phyloP scores from a whole-genome alignment of 2,888 invertebrate genomes.

The Trichopoda pennipes region DNA sequence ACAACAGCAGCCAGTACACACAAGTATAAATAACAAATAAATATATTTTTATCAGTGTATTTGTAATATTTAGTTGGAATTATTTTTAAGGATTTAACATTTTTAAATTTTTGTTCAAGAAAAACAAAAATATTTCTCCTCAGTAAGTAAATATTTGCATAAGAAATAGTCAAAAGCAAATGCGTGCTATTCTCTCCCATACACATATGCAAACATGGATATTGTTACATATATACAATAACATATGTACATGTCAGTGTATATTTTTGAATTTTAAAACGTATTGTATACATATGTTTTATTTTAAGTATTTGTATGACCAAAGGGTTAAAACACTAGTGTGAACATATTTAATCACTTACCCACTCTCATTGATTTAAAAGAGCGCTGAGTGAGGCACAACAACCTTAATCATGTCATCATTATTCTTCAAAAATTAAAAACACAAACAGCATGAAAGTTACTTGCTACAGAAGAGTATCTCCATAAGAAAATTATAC shows the following conservation, averaged over 20 bases:
- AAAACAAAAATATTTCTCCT: constrained; percentile 18
- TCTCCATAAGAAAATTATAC: not conserved
- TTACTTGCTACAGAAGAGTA: not conserved
- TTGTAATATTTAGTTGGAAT: constrained; percentile 5
- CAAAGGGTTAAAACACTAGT: constrained; percentile 57
- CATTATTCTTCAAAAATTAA: constrained; percentile 13
- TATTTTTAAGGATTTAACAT: constrained; percentile 18
- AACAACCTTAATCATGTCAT: constrained; percentile 32
- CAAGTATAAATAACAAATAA: not conserved
- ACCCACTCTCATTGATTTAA: constrained; percentile 34
- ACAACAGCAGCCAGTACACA: constrained; percentile 5
- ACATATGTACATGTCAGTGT: not conserved
- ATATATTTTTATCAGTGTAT: not conserved
- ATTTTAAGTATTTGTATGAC: constrained; percentile 14
- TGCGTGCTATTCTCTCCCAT: not conserved
- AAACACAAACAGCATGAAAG: not conserved
- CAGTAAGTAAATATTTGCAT: constrained; percentile 64
- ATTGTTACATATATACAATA: not conserved
- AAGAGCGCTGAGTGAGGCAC: not conserved
- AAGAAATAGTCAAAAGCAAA: constrained; percentile 59
- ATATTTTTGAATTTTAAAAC: constrained; percentile 12
- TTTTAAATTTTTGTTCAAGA: constrained; percentile 41
- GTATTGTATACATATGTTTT: too few species aligned
- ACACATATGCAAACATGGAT: not conserved
- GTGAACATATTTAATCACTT: constrained; percentile 64